Base-by-base conservation (phyloP, 2,888 invertebrate species). In the Isotomurus palustris region DNA sequence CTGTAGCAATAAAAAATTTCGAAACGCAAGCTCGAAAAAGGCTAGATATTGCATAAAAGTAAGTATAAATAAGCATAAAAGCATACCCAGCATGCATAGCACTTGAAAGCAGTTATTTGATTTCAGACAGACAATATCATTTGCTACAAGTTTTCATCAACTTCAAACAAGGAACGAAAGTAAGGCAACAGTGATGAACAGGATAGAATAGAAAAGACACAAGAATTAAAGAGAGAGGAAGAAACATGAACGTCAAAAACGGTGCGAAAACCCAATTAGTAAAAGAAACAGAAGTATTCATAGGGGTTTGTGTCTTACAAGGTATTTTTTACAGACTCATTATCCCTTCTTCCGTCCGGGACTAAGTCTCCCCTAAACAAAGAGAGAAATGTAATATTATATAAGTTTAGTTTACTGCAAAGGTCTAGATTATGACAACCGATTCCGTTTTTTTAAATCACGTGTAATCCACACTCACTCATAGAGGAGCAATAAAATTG, bases 321-420 rank as follows among this genome's bases (percentile, higher is more conserved):
- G 19, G 64, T 64, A 40, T 64, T 54, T 53, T 52, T 58, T 45
- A 48, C 53, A 50, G 65, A 65, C 54, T 62, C 65, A 69, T 59
- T 60, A 64, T 69, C 67, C 60, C 60, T 56, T 61, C 58, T 62
- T 49, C 57, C 66, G 62, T 69, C 69, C 57, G 67, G 65, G 57
- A 64, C 59, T 62, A 69, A 59, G 64, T 69, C 69, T 58, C 69
- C 69, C 67, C 69, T 69, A 62, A 43, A 53, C 27, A 49, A 32
- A 32, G n/a, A n/a, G n/a, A n/a, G n/a, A n/a, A n/a, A n/a, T n/a
- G n/a, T n/a, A n/a, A n/a, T n/a, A n/a, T n/a, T n/a, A n/a, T n/a
- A n/a, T n/a, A n/a, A n/a, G n/a, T n/a, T n/a, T n/a, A n/a, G n/a
- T n/a, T n/a, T n/a, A n/a, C n/a, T n/a, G n/a, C n/a, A n/a, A n/a